Base-by-base conservation (phyloP, 2,113 vertebrate genomes). In the Nothobranchius kuhntae region DNA sequence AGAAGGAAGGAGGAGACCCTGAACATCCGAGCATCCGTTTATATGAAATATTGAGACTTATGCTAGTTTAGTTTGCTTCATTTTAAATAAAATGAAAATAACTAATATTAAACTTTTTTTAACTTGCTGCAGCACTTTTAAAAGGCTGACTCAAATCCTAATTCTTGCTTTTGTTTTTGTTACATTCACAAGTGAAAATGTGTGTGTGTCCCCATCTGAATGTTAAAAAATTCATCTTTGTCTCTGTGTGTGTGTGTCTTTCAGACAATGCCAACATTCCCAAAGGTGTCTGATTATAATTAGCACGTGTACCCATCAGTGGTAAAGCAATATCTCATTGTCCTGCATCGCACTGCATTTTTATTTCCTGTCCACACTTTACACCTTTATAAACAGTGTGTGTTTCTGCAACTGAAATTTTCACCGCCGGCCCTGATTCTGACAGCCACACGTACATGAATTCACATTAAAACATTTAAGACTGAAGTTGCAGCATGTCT, bases 341-440 rank as follows among this genome's bases (percentile, higher is more conserved):
- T 63, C 50, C 53, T 66, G 53, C 13, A 17, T 17, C 67, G 55
- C 73, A 38, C 54, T 38, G 38, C 61, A 36, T 57, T 61, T 65
- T 79, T 35, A 73, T 61, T 50, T 73, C 45, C 73, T 35, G 48
- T 61, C 47, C 66, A 67, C 46, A 86, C 81, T 87, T 88, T 60
- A 83, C 84, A 87, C 87, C 58, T 85, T 3, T 50, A 42, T 3
- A 50, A 65, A 58, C 8, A 9, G 57, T 70, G 66, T 62, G 11
- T 57, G 38, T 57, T 45, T n/a, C 11, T 50, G 36, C 10, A 53
- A 17, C 38, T 40, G 68, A 36, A 59, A 40, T 26, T 5, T 67
- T 55, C 53, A 38, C 40, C 59, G 44, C 56, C 14, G 4, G 53
- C 50, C 35, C 36, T 48, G 13, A 48, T 0, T 14, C 3, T 8